A percentile compares a stretch with the other conserved stretches of the same genome.
Evolutionary conservation across 2,113 vertebrate genomes (phyloP).

Genomic region (Oncorhynchus nerka): DNA sequence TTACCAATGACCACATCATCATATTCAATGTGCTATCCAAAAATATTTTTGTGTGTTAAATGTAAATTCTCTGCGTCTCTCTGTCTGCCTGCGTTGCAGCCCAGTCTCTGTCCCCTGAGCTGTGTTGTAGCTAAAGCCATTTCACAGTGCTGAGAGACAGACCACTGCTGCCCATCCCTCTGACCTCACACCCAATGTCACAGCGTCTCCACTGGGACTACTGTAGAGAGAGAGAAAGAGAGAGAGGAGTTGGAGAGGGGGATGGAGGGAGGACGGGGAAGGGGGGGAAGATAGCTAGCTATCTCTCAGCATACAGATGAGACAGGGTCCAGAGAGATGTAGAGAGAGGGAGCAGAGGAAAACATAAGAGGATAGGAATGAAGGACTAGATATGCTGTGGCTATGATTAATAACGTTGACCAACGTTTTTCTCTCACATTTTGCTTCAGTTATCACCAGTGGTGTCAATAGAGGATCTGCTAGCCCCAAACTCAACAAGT

Average conservation of each 20-base stretch:
- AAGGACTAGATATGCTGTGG: neutral
- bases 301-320: slow-evolving; percentile 63
- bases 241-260: slow-evolving; percentile 49
- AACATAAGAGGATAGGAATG: neutral
- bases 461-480: too few relatives aligned
- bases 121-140: slow-evolving; percentile 65
- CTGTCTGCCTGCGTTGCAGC: neutral
- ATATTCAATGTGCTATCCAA: slow-evolving; percentile 22
- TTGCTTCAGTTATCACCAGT: too few relatives aligned
- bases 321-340: neutral
- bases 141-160: slow-evolving; percentile 62
- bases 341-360: neutral
- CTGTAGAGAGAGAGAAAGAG: slow-evolving; percentile 23
- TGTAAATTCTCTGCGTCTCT: neutral
- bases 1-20: neutral
- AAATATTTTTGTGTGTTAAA: slow-evolving; percentile 22
- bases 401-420: neutral
- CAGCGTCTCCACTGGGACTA: slow-evolving; percentile 57
- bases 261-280: slow-evolving; percentile 27
- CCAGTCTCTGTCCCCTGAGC: slow-evolving; percentile 50
- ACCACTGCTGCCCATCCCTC: slow-evolving; percentile 68
- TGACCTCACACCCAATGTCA: slow-evolving; percentile 75
- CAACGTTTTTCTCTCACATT: neutral
- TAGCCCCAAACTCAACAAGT: too few relatives aligned
- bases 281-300: slow-evolving; percentile 13